Conservation (phyloP, 53 echinoderm and acorn worm genomes). For the Paracentrotus lividus region DNA sequence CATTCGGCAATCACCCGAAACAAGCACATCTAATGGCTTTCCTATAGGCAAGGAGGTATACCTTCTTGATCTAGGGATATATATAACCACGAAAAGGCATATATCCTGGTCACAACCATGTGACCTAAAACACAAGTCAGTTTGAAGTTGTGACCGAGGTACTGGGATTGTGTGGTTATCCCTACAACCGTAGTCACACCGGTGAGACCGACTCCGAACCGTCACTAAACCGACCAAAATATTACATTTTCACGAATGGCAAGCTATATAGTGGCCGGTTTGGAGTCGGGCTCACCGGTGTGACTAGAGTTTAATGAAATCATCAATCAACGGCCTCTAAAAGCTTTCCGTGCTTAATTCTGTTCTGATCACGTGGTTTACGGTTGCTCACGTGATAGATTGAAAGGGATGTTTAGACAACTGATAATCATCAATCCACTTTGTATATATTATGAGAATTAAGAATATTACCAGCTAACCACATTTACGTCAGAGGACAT, state of each 20-base stretch:
- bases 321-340: not conserved
- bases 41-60: too few species aligned
- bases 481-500: constrained; percentile 12
- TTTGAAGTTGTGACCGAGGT: too few species aligned
- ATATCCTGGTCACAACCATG: too few species aligned
- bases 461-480: not conserved
- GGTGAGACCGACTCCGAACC: too few species aligned
- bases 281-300: too few species aligned
- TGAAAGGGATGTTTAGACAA: not conserved
- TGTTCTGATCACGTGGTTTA: not conserved
- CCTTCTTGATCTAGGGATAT: not conserved
- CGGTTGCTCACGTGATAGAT: not conserved
- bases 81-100: not conserved
- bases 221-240: too few species aligned
- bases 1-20: not conserved
- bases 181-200: too few species aligned
- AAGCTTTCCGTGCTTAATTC: not conserved
- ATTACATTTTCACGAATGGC: too few species aligned
- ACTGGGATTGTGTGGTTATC: too few species aligned
- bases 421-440: constrained; percentile 15
- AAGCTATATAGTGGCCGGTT: too few species aligned
- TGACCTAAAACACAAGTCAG: too few species aligned
- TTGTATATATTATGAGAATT: not conserved
- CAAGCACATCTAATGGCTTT: not conserved
- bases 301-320: too few species aligned